Conservation (phyloP, 2,113 vertebrate species). For the Ceratotherium simum region DNA sequence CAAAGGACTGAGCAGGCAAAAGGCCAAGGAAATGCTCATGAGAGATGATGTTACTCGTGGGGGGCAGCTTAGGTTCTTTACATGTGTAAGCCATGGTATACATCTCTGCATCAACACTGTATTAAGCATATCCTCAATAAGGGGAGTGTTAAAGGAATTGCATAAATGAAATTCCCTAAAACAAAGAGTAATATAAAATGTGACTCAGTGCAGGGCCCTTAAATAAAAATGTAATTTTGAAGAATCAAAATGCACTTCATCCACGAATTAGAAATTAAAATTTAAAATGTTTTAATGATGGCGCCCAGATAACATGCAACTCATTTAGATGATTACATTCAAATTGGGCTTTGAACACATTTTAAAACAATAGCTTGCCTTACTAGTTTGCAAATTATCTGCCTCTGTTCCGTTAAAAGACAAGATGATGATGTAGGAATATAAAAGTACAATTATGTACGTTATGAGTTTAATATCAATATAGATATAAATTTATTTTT, state of each 20-base stretch:
- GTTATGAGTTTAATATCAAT: background rate
- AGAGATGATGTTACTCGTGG: background rate
- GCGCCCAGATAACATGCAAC: background rate
- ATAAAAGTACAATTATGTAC: background rate
- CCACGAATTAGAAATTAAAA: background rate
- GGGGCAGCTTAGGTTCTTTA: background rate
- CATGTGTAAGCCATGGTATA: background rate
- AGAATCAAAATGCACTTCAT: slow-evolving; percentile 21
- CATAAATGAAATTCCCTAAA: background rate
- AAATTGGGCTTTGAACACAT: background rate
- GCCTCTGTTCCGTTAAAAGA: background rate
- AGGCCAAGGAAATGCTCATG: background rate
- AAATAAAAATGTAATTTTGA: slow-evolving; percentile 3
- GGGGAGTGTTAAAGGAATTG: background rate
- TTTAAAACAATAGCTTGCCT: slow-evolving; percentile 6
- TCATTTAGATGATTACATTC: background rate
- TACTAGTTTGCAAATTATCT: background rate
- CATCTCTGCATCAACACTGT: background rate
- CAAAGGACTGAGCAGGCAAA: background rate
- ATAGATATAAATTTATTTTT: background rate
- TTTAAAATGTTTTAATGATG: background rate
- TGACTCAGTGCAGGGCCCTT: background rate
- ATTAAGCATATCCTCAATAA: background rate
- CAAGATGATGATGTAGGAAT: background rate
- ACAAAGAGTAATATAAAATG: background rate